These are phyloP conservation scores for Prorops nasuta DNA, from an alignment of 1,140 invertebrate species.

Conservation along the genomic window DNA sequence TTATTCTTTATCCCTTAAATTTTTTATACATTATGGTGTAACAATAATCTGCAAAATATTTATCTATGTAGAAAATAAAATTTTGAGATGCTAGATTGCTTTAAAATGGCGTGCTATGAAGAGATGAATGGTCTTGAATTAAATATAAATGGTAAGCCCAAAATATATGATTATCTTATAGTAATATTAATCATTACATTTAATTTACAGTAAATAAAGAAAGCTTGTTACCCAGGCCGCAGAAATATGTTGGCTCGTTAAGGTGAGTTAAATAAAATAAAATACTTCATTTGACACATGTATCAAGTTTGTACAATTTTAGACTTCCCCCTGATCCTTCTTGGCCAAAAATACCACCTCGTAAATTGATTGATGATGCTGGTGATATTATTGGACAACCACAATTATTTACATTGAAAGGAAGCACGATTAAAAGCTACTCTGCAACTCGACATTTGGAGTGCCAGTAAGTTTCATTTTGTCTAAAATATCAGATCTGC, in stretches of 20 bases:
- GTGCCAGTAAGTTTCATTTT: not conserved
- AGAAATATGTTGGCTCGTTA: constrained; percentile 33
- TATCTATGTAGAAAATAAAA: constrained; percentile 6
- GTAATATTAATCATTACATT: no score
- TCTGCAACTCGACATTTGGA: not conserved
- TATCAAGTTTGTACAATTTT: constrained; percentile 6
- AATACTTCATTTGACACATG: constrained; percentile 5
- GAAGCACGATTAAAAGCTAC: constrained; percentile 17
- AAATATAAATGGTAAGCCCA: constrained; percentile 30
- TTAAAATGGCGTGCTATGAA: constrained; percentile 32
- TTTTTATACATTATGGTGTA: constrained; percentile 15
- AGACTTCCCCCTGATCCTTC: constrained; percentile 47
- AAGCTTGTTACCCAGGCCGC: constrained; percentile 34
- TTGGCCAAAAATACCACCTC: constrained; percentile 48
- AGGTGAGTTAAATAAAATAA: constrained; percentile 27
- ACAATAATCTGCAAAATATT: constrained; percentile 13
- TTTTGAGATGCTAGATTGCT: constrained; percentile 25
- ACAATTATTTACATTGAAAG: constrained; percentile 35
- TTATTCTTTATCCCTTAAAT: constrained; percentile 15
- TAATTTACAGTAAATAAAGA: constrained; percentile 33
- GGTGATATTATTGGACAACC: constrained; percentile 36
- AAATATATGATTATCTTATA: not conserved
- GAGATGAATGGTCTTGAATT: constrained; percentile 25
- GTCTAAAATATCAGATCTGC: not conserved
- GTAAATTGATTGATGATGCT: constrained; percentile 31